Base-by-base conservation (phyloP, 2,113 vertebrate species). In the Hemicordylus capensis region DNA sequence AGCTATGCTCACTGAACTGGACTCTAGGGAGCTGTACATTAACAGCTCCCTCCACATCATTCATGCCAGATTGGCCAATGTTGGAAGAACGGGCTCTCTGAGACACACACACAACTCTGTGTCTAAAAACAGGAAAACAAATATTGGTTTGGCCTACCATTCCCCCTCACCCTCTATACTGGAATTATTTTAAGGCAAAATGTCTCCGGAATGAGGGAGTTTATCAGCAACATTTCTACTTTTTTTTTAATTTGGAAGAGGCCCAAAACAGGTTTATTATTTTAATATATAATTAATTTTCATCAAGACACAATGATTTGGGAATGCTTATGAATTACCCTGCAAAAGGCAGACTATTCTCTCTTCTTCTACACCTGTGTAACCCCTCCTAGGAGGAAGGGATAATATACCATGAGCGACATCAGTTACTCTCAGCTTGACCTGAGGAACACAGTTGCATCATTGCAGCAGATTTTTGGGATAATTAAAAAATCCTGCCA, bases 61-160 rank as follows among this genome's bases (percentile, higher is more conserved):
- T 31, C 37, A 31, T 80, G 34, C 42, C 66, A 59, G 14, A 61
- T 34, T 61, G n/a, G 39, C 42, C 80, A 37, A 59, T n/a, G 12
- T 17, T 78, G 39, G 51, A 85, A 78, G 31, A 78, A 85, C 48
- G 59, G 66, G 46, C 51, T 59, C 39, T 78, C 54, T 85, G 75
- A 78, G 78, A 69, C 39, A 72, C 42, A 44, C 69, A 44, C 69
- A 44, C 37, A 31, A 39, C 19, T 39, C 46, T 44, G 64, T 70
- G 37, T 72, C 83, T 28, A 56, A 69, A 85, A 85, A 69, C 75
- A 85, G 83, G 75, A 85, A 85, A 64, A 85, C 63, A 85, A 85
- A 85, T 78, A 85, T 85, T 85, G 75, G 28, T 85, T 85, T 85
- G 75, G 54, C 64, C 39, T 61, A 72, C 51, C 54, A 48, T 46